phyloP scores from a whole-genome alignment of 2,113 vertebrate species.

The Astatoreochromis straeleni region DNA sequence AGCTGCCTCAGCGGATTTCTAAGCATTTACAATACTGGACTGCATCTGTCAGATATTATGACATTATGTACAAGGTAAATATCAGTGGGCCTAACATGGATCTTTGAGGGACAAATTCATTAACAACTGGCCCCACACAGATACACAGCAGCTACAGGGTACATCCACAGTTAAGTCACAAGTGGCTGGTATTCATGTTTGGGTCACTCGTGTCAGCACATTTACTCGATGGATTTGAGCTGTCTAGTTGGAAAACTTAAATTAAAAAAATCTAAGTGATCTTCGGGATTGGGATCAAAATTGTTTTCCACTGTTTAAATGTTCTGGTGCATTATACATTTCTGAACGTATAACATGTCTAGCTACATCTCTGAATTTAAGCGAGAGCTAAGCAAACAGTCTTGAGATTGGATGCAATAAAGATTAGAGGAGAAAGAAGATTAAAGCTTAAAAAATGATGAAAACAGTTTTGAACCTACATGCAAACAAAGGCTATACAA shows the following conservation, averaged over 20 bases:
- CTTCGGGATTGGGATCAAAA: not conserved
- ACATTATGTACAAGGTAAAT: not conserved
- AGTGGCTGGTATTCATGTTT: not conserved
- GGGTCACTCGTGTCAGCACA: not conserved
- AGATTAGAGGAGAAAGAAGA: conserved; percentile 37
- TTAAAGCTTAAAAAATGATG: conserved; percentile 16
- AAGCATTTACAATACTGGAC: not conserved
- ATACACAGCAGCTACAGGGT: not conserved
- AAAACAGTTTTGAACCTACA: conserved; percentile 15
- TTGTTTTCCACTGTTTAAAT: not conserved
- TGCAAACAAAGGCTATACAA: not conserved
- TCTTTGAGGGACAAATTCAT: not conserved
- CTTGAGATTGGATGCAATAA: not conserved
- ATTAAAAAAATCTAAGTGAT: not conserved
- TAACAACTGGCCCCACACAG: not conserved
- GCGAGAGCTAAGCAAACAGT: not conserved
- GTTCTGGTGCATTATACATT: not conserved
- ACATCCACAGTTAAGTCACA: not conserved
- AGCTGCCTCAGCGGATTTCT: not conserved
- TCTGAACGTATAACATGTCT: not conserved
- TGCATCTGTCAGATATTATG: not conserved
- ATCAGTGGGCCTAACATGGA: not conserved
- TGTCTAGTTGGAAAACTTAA: not conserved
- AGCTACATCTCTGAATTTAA: not conserved
- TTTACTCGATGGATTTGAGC: not conserved